Conservation (phyloP, 2,888 invertebrate genomes). For the Hypolimnas misippus region DNA sequence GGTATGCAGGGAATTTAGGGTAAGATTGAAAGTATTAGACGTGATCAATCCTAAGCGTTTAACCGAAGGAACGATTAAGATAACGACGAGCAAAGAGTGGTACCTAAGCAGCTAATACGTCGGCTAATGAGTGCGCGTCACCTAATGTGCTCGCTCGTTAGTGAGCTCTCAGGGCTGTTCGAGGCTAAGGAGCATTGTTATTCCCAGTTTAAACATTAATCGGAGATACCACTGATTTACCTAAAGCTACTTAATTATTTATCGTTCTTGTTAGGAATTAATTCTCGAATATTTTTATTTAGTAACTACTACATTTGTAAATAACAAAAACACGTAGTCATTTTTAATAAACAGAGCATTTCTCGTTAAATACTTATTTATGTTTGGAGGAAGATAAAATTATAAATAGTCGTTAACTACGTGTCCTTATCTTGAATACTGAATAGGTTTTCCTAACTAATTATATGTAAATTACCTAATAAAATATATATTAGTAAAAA, state of each 20-base stretch:
- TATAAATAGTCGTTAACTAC: too few relatives aligned
- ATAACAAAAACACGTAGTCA: too few relatives aligned
- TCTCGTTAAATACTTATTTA: too few relatives aligned
- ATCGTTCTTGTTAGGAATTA: too few relatives aligned
- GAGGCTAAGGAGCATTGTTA: neutral
- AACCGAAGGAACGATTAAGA: slow-evolving; percentile 22
- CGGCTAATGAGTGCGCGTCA: slow-evolving; percentile 32
- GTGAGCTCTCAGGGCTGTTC: slow-evolving; percentile 11
- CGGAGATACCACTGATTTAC: neutral
- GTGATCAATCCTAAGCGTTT: slow-evolving; percentile 12
- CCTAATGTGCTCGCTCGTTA: slow-evolving; percentile 37
- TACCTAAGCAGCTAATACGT: neutral
- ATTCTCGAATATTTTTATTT: too few relatives aligned
- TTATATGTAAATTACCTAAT: too few relatives aligned
- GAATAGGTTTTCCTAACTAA: too few relatives aligned
- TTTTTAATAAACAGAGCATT: too few relatives aligned
- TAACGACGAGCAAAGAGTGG: slow-evolving; percentile 17
- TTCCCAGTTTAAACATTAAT: neutral
- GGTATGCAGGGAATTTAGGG: neutral
- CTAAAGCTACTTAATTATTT: neutral
- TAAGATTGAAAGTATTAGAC: neutral
- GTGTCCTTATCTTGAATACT: too few relatives aligned
- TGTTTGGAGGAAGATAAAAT: too few relatives aligned
- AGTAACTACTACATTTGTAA: too few relatives aligned
- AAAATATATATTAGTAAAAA: neutral